Base-by-base conservation (phyloP, 2,113 vertebrate genomes). In the Callorhinus ursinus region DNA sequence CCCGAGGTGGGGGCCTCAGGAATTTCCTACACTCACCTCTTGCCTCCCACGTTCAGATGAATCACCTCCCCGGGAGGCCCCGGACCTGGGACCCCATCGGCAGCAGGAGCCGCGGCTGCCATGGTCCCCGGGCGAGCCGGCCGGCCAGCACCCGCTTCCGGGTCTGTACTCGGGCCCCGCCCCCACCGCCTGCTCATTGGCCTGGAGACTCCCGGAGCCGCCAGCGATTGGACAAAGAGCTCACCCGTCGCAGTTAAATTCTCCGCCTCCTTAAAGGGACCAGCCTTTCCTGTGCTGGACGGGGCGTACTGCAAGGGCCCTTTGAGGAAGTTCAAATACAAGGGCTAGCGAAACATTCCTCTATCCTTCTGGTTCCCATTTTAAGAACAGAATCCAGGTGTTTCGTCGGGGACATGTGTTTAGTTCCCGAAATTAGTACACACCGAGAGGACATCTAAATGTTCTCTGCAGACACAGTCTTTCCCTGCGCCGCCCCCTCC, bases 41-140 rank as follows among this genome's bases (percentile, higher is more conserved):
- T 97, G 55, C 98, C 98, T 74, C 98, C 98, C 63, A 99, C 98
- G 55, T 99, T 99, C 72, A 99, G 95, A 85, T 98, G 98, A 51
- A 99, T 98, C 42, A 98, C 98, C 65, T 98, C 98, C 28, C 96
- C 98, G 1, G 77, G 94, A 72, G 95, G 63, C 8, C 97, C 95
- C 57, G 57, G 96, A 71, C 74, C 28, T 18, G 65, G 79, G 79
- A 80, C 5, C 57, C 92, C 94, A 26, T 97, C 96, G 0, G 95
- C 10, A 7, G 90, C 79, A 33, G 80, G 14, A 13, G n/a, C 93
- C 9, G 26, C 81, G 1, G 95, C 88, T 21, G 95, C 97, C 98
- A 98, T 98, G 82, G 90, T 88, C 96, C 97, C n/a, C 24, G 3
- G 84, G 86, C 88, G 22, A 97, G 95, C 84, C 72, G 21, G 72